Percentiles rank a stretch among this genome's conserved stretches.
phyloP scores from a whole-genome alignment of 2,888 invertebrate species.

The Caenorhabditis macrosperma region DNA sequence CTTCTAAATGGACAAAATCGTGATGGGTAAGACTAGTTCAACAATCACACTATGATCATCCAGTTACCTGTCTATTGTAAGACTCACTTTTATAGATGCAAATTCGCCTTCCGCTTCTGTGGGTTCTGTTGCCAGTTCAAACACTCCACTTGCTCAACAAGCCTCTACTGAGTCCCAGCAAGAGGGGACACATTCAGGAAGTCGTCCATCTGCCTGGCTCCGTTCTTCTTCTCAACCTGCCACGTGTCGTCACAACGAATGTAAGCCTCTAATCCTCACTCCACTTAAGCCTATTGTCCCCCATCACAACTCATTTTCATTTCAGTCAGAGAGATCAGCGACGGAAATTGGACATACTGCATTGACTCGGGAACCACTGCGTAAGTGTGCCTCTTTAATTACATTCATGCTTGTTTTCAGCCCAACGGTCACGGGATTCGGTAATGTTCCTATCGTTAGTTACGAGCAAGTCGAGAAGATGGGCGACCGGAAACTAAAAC shows the following conservation, averaged over 20 bases:
- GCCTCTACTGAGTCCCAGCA: constrained; percentile 22
- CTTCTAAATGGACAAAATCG: neutral
- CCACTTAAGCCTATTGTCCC: constrained; percentile 45
- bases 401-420: constrained; percentile 27
- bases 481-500: constrained; percentile 51
- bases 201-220: constrained; percentile 19
- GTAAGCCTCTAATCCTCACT: constrained; percentile 45
- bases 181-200: neutral
- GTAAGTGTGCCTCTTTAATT: constrained; percentile 9
- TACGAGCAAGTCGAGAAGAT: constrained; percentile 60
- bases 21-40: constrained; percentile 13
- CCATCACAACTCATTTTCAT: constrained; percentile 35
- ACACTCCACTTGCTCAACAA: constrained; percentile 1
- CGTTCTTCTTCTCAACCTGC: constrained; percentile 58
- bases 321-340: constrained; percentile 57
- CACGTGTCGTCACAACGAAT: constrained; percentile 37
- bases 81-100: constrained; percentile 39
- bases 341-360: constrained; percentile 59
- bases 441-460: constrained; percentile 65
- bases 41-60: no score
- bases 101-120: constrained; percentile 28
- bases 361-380: constrained; percentile 28
- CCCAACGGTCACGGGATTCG: constrained; percentile 62
- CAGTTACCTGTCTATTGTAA: no score
- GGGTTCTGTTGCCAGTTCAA: neutral